Evolutionary conservation across 2,888 invertebrate species (phyloP).

Genomic region (Epistrophe eligans): DNA sequence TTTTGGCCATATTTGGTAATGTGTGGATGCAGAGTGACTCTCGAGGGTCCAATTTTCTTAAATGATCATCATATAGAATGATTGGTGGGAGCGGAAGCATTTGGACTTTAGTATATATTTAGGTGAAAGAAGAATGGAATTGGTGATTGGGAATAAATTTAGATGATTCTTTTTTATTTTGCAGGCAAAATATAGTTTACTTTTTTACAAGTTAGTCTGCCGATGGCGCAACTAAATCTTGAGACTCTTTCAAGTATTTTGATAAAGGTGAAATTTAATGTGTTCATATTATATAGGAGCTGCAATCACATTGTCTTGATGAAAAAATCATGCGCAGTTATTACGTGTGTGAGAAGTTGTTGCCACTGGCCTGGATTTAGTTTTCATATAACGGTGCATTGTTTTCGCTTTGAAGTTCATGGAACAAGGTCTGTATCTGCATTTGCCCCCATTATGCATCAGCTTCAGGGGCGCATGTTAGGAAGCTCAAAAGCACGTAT

Average conservation of each 20-base stretch:
- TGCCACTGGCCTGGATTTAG: conserved; percentile 59
- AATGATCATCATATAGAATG: conserved; percentile 48
- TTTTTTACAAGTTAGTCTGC: conserved; percentile 15
- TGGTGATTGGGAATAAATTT: conserved; percentile 14
- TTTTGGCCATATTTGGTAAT: conserved; percentile 55
- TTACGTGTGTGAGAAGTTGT: conserved; percentile 46
- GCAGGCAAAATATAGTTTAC: not conserved
- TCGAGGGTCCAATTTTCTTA: conserved; percentile 61
- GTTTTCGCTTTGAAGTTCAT: conserved; percentile 48
- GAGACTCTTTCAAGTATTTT: conserved; percentile 35
- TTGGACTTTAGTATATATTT: not conserved
- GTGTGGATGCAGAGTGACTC: conserved; percentile 32
- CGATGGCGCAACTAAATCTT: not conserved
- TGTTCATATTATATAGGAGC: not conserved
- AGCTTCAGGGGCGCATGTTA: conserved; percentile 8
- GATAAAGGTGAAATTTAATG: conserved; percentile 21
- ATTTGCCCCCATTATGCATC: not conserved
- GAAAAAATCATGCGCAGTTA: conserved; percentile 51
- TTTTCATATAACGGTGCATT: conserved; percentile 57
- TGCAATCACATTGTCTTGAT: conserved; percentile 40
- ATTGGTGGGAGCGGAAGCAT: conserved; percentile 58
- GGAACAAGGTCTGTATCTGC: conserved; percentile 36
- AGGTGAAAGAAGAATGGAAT: conserved; percentile 12
- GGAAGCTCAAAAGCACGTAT: not conserved
- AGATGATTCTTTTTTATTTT: not conserved